Base-by-base conservation (phyloP, 1,140 invertebrate genomes). In the Bombus waltoni region DNA sequence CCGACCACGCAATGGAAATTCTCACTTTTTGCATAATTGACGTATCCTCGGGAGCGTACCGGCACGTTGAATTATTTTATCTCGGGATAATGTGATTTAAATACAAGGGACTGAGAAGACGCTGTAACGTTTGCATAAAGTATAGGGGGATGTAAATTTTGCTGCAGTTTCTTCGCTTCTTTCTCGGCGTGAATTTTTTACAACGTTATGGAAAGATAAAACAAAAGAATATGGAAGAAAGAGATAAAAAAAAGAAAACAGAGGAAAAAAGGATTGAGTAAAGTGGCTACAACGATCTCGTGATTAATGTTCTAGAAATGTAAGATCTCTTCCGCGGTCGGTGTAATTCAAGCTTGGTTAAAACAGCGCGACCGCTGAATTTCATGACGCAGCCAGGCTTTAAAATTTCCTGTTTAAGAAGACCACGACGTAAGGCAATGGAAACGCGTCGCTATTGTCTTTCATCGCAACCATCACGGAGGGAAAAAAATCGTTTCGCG, bases 1-100 rank as follows among this genome's bases (percentile, higher is more conserved):
- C 57, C 83, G 25, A 35, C 74, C 65, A 78, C 76, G 82, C 83
- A 57, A 80, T 85, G 83, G 83, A 72, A 72, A 71, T 85, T 85
- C 76, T 62, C 83, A 65, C 76, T 80, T 85, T 85, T 85, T 80
- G 83, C 76, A 85, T 80, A 85, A 85, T 85, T 85, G 83, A 80
- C 83, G 75, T 79, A 85, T 47, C 53, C 57, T 71, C 53, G 32
- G 68, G 53, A 72, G 32, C 66, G n/a, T 68, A 68, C 15, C 66
- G 74, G 53, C 57, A 32, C 35, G 76, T 42, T 72, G 83, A 80
- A 85, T 85, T 80, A 85, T 85, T 85, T 85, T 80, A 72, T 65
- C 53, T 47, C 57, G 57, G 42, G 83, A 77, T 72, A 85, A 85
- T 85, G 53, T 68, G 83, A 85, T 85, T 85, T 80, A 80, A 80